Evolutionary conservation across 1,140 invertebrate species (phyloP).

Genomic region (Brachionus plicatilis): DNA sequence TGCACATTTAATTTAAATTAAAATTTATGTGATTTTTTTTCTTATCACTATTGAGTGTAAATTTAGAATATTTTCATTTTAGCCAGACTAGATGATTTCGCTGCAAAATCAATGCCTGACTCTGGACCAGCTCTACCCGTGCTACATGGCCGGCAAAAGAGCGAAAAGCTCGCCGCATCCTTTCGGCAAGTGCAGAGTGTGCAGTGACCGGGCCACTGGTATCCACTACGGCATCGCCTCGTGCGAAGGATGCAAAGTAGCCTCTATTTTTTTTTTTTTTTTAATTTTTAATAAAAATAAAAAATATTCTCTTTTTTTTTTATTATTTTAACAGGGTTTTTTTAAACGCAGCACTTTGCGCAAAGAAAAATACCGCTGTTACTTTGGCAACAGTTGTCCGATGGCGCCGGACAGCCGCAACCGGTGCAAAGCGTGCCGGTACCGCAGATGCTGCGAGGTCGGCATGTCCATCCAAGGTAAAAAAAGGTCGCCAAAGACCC

Average conservation of each 20-base stretch:
- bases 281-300: neutral
- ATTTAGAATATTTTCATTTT: neutral
- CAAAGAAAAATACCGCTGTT: conserved; percentile 44
- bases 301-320: neutral
- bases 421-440: conserved; percentile 53
- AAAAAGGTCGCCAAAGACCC: neutral
- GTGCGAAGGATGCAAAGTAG: conserved; percentile 59
- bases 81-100: neutral
- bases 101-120: neutral
- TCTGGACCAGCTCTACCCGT: neutral
- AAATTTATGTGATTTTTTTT: neutral
- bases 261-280: too few species aligned
- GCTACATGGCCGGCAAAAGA: neutral
- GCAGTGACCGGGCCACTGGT: conserved; percentile 57
- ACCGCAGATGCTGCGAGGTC: conserved; percentile 47
- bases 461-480: conserved; percentile 53
- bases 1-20: neutral
- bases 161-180: neutral
- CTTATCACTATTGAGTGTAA: neutral
- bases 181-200: conserved; percentile 55
- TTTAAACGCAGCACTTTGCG: conserved; percentile 29
- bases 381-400: conserved; percentile 49
- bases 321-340: neutral
- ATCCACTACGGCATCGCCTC: conserved; percentile 59
- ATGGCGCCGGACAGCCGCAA: conserved; percentile 50